Base-by-base conservation (phyloP, 2,888 invertebrate genomes). In the Periphyllus acericola region DNA sequence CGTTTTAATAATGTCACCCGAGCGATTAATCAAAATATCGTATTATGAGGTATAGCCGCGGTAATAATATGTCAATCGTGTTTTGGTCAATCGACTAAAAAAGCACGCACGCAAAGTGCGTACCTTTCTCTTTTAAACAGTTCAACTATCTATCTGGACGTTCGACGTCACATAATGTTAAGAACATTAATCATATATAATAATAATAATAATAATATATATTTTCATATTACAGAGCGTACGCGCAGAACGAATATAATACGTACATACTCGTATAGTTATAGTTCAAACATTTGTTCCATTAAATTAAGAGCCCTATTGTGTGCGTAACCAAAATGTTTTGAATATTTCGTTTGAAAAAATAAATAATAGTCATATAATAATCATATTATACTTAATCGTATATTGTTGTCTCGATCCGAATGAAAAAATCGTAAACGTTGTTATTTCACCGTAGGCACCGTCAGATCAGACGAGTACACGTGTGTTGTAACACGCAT, bases 251-350 rank as follows among this genome's bases (percentile, higher is more conserved):
- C n/a, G 60, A 66, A 66, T 46, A 46, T 46, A 11, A 46, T 14
- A 6, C n/a, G n/a, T n/a, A n/a, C n/a, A n/a, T n/a, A n/a, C n/a
- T n/a, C n/a, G n/a, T n/a, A 14, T n/a, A n/a, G 79, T 66, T n/a
- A 36, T 11, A 9, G 60, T 80, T 60, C 80, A n/a, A 36, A 36
- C 60, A 36, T 66, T 80, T 36, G 66, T 36, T 36, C 66, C 66
- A n/a, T 66, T 36, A 80, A 80, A 80, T 80, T 80, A 80, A 80
- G 60, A 66, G 36, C n/a, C 34, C 79, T n/a, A 80, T 66, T 80
- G 60, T 66, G n/a, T 60, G 19, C 8, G 3, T 66, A 36, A 66
- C 36, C 19, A 9, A 36, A 79, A 80, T 66, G n/a, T 66, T 80
- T 80, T 80, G 36, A 66, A n/a, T 46, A 46, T 46, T 46, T 46